phyloP scores from a whole-genome alignment of 2,888 invertebrate genomes.

The Diaphora mendica region DNA sequence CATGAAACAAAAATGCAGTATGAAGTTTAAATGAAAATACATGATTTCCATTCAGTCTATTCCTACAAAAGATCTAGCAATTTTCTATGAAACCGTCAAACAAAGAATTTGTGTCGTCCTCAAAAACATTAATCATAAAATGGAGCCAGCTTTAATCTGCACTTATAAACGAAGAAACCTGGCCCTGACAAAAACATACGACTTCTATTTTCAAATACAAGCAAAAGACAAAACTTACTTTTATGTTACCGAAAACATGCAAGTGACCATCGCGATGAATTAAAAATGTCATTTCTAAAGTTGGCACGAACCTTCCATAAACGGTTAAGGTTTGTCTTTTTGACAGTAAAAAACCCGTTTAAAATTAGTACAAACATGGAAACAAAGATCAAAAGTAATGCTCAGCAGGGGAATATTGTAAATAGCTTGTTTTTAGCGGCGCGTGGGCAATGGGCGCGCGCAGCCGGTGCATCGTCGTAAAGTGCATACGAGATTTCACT shows the following conservation, averaged over 20 bases:
- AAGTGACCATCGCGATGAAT: conserved; percentile 37
- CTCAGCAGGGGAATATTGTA: conserved; percentile 61
- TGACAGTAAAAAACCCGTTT: conserved; percentile 32
- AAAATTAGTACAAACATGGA: conserved; percentile 48
- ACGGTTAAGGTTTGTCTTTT: conserved; percentile 12
- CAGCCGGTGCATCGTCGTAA: conserved; percentile 57
- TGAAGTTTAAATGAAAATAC: neutral
- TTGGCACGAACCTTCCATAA: conserved; percentile 12
- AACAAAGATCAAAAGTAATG: conserved; percentile 47
- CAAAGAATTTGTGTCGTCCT: neutral
- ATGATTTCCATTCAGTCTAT: neutral
- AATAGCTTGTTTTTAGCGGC: conserved; percentile 54
- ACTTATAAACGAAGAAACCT: neutral
- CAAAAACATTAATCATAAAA: neutral
- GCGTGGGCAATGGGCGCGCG: conserved; percentile 45
- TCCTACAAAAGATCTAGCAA: no score
- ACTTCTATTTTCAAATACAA: neutral
- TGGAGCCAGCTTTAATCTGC: neutral
- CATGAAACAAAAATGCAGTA: no score
- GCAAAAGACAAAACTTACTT: neutral
- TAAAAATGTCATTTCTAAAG: conserved; percentile 30
- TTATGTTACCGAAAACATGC: neutral
- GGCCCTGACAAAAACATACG: neutral
- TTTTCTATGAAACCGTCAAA: neutral
- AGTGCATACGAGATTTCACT: conserved; percentile 51